These are phyloP conservation scores for Chironomus tentans DNA, from an alignment of 2,888 invertebrate genomes.

Conservation along the genomic window DNA sequence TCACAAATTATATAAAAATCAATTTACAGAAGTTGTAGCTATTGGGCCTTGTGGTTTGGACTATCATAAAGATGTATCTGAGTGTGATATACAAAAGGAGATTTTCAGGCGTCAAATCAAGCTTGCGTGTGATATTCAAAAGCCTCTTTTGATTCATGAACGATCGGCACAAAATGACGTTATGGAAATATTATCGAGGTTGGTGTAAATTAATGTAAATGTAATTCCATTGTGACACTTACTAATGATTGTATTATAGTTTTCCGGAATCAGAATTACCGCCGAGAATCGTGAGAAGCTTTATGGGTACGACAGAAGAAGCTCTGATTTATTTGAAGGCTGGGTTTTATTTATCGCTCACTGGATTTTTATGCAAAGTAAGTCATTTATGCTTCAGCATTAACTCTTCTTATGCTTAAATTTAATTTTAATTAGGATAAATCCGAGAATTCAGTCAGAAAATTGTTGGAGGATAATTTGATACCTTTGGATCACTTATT, in stretches of 20 bases:
- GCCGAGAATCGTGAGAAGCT: conserved; percentile 60
- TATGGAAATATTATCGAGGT: conserved; percentile 53
- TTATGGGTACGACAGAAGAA: conserved; percentile 80
- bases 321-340: conserved; percentile 72
- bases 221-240: neutral
- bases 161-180: conserved; percentile 84
- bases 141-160: conserved; percentile 85
- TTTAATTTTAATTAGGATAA: conserved; percentile 74
- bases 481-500: conserved; percentile 76
- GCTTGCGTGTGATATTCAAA: conserved; percentile 75
- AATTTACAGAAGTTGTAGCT: conserved; percentile 68
- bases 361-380: conserved; percentile 49
- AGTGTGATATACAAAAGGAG: conserved; percentile 73
- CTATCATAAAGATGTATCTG: conserved; percentile 89
- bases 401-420: neutral
- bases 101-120: conserved; percentile 82
- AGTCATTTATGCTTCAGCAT: neutral
- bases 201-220: conserved; percentile 35
- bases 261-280: conserved; percentile 43
- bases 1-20: neutral
- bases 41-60: conserved; percentile 92
- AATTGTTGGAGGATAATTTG: conserved; percentile 67
- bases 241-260: conserved; percentile 31
- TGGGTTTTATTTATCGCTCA: conserved; percentile 78
- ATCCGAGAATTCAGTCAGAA: conserved; percentile 79